These are phyloP conservation scores for Eilema griseolum DNA, from an alignment of 2,888 invertebrate species.

Conservation along the genomic window DNA sequence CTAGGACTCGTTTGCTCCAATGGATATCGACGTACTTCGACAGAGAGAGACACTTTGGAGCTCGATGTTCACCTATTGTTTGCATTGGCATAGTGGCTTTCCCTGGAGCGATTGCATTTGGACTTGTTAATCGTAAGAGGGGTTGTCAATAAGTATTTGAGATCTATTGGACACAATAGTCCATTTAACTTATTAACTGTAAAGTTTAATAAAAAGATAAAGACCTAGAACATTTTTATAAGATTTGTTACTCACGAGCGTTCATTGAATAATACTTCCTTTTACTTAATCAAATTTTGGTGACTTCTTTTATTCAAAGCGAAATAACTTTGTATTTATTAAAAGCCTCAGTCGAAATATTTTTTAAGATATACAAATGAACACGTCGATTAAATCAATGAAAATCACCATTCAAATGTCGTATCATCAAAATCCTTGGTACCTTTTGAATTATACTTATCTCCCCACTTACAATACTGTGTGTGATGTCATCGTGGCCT, in stretches of 20 bases:
- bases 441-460: conserved; percentile 72
- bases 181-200: background rate
- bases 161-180: too few species aligned
- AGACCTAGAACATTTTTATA: background rate
- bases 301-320: background rate
- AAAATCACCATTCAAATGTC: conserved; percentile 59
- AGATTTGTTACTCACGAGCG: background rate
- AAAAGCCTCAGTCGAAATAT: conserved; percentile 7
- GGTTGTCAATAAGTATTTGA: too few species aligned
- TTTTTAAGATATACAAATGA: conserved; percentile 25
- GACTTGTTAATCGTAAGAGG: too few species aligned
- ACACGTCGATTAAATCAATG: conserved; percentile 51
- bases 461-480: conserved; percentile 72
- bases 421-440: conserved; percentile 67
- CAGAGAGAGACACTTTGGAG: too few species aligned
- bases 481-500: conserved; percentile 72
- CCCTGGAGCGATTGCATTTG: too few species aligned
- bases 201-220: background rate
- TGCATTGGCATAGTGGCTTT: too few species aligned
- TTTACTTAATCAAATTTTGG: background rate
- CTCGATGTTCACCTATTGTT: too few species aligned
- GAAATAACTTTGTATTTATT: conserved; percentile 11
- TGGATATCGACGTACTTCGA: too few species aligned
- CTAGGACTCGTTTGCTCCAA: too few species aligned
- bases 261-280: background rate